Base-by-base conservation (phyloP, 2,113 vertebrate genomes). In the Dunckerocampus dactyliophorus region DNA sequence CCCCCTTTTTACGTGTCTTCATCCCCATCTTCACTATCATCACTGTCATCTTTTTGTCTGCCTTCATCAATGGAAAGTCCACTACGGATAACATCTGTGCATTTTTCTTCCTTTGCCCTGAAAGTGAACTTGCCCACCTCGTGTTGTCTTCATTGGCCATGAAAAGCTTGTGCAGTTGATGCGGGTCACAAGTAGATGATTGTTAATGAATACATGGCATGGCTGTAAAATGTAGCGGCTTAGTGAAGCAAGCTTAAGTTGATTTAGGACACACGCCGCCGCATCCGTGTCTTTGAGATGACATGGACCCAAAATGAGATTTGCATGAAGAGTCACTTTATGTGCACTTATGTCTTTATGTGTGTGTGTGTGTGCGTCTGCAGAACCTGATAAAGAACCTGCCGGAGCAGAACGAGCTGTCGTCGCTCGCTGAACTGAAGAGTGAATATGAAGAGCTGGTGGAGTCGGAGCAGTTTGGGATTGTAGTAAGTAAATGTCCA, bases 351-450 rank as follows among this genome's bases (percentile, higher is more conserved):
- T 75, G 12, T 76, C 9, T 72, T 11, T 58, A 28, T 72, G 28
- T 69, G 0, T 71, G 65, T 83, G 65, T 73, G 59, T 50, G n/a
- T 64, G 56, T 77, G 74, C 71, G 79, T 89, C 56, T 86, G 62
- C 85, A 99, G 97, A 98, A 95, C 83, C 90, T 99, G 75, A 91
- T 98, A 79, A 99, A 97, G 88, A 92, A 97, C 85, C 93, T 99
- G 59, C 96, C 96, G 47, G 95, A 98, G 71, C 95, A 95, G 89
- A 96, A 95, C 62, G 91, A 94, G 62, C 93, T 99, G 75, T 93
- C 74, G 80, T 88, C 92, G 66, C 90, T 98, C 78, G 93, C 94
- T 0, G 92, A 97, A 83, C 88, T 98, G 67, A 95, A 93, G 87
- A 88, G 85, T 67, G 97, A 99, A 76, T 99, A 98, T 59, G 88